A percentile compares a stretch with the other conserved stretches of the same genome.
Conservation (phyloP, 2,888 invertebrate species). For the Hypsopygia costalis region DNA sequence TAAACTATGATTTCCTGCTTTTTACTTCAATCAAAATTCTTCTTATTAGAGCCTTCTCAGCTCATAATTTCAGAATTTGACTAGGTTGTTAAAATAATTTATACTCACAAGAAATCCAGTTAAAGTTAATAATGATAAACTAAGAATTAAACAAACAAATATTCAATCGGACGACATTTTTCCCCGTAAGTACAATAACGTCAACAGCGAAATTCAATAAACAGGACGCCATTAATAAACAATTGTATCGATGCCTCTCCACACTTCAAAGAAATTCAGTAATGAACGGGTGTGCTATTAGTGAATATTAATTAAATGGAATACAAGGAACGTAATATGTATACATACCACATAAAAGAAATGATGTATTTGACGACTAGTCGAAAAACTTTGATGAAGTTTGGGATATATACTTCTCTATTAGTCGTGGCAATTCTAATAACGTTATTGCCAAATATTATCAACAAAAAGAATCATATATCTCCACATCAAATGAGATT, state of each 20-base stretch:
- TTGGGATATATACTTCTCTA: constrained; percentile 28
- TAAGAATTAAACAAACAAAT: not conserved
- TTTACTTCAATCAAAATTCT: too few species aligned
- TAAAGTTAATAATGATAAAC: too few species aligned
- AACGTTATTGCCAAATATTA: constrained; percentile 37
- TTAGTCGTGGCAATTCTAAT: constrained; percentile 28
- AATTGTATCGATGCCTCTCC: not conserved
- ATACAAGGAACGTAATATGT: constrained; percentile 13
- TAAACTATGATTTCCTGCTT: too few species aligned
- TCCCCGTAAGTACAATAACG: not conserved
- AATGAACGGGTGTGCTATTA: not conserved
- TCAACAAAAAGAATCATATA: constrained; percentile 13
- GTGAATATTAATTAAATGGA: not conserved
- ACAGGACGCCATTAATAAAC: constrained; percentile 3
- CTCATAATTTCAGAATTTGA: too few species aligned
- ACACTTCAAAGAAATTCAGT: not conserved
- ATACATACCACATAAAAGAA: constrained; percentile 43
- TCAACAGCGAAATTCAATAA: not conserved
- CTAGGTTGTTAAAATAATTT: too few species aligned
- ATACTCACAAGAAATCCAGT: too few species aligned
- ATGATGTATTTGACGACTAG: constrained; percentile 38
- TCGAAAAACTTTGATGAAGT: constrained; percentile 30
- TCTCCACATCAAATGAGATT: constrained; percentile 26
- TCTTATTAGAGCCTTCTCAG: too few species aligned
- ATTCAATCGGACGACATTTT: not conserved